phyloP scores from a whole-genome alignment of 2,888 invertebrate genomes.

The Neoascia interrupta region DNA sequence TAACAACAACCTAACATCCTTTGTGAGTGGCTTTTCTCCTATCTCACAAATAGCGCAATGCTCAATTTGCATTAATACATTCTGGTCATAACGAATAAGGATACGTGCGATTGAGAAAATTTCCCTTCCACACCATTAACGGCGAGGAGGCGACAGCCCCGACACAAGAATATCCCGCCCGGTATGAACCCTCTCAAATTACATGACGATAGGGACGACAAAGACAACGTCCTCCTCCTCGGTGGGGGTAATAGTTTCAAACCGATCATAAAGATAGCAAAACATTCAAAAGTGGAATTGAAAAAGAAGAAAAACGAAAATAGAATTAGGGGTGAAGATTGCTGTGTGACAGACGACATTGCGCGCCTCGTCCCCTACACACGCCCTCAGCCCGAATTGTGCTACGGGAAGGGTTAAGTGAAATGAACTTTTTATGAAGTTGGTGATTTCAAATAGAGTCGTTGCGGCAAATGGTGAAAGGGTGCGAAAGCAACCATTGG shows the following conservation, averaged over 20 bases:
- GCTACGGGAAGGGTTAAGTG: slow-evolving; percentile 35
- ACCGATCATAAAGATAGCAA: slow-evolving; percentile 44
- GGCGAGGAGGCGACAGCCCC: slow-evolving; percentile 32
- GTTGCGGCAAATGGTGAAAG: too few relatives aligned
- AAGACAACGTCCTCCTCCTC: slow-evolving; percentile 7
- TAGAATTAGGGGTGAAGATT: too few relatives aligned
- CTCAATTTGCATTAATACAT: too few relatives aligned
- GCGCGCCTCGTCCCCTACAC: too few relatives aligned
- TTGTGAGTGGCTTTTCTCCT: too few relatives aligned
- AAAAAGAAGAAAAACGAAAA: slow-evolving; percentile 10
- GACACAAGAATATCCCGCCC: slow-evolving; percentile 2
- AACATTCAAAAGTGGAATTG: slow-evolving; percentile 23
- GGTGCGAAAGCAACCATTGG: slow-evolving; percentile 8
- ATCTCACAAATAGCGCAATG: too few relatives aligned
- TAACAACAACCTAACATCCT: too few relatives aligned
- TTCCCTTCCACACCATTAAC: slow-evolving; percentile 52
- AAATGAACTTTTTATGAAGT: slow-evolving; percentile 58
- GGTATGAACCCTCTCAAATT: slow-evolving; percentile 1
- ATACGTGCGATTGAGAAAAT: too few relatives aligned
- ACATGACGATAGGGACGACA: slow-evolving; percentile 4
- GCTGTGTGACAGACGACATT: slow-evolving; percentile 16
- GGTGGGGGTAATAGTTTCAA: slow-evolving; percentile 38
- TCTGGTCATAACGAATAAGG: too few relatives aligned
- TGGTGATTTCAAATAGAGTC: slow-evolving; percentile 40
- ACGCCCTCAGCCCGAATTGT: too few relatives aligned